Evolutionary conservation across 2,888 invertebrate species (phyloP).

Genomic region (Heliconius erato): DNA sequence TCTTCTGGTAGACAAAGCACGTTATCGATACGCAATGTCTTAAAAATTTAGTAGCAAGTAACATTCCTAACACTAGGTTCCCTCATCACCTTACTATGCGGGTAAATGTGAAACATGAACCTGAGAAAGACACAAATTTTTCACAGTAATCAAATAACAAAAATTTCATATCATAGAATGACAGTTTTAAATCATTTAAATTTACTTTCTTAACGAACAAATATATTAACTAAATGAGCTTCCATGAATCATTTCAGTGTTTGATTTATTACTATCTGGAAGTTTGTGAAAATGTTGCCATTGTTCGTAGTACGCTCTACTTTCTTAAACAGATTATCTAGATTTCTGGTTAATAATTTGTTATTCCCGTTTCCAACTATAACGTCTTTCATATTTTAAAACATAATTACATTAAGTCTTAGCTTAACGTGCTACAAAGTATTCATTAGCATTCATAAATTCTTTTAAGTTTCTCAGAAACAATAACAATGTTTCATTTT

Average conservation of each 20-base stretch:
- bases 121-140: not conserved
- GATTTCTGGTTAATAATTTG: conserved; percentile 26
- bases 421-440: conserved; percentile 16
- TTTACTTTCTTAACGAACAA: conserved; percentile 14
- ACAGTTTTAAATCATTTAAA: not conserved
- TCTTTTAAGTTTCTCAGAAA: conserved; percentile 1
- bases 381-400: conserved; percentile 21
- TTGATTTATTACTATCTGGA: conserved; percentile 29
- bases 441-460: conserved; percentile 17
- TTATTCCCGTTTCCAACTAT: conserved; percentile 21
- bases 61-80: not conserved
- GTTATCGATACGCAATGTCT: not conserved
- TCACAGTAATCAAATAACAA: not conserved
- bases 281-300: conserved; percentile 30
- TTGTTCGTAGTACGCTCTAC: conserved; percentile 25
- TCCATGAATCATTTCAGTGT: conserved; percentile 26
- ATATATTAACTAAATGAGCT: conserved; percentile 15
- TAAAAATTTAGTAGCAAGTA: not conserved
- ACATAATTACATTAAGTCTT: conserved; percentile 14
- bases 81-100: no score
- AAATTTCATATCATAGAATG: not conserved
- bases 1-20: not conserved
- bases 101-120: no score
- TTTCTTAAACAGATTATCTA: conserved; percentile 31
- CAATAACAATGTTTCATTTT: not conserved